A percentile compares a stretch with the other conserved stretches of the same genome.
Conservation (phyloP, 2,113 vertebrate species). For the Illadopsis cleaveri region DNA sequence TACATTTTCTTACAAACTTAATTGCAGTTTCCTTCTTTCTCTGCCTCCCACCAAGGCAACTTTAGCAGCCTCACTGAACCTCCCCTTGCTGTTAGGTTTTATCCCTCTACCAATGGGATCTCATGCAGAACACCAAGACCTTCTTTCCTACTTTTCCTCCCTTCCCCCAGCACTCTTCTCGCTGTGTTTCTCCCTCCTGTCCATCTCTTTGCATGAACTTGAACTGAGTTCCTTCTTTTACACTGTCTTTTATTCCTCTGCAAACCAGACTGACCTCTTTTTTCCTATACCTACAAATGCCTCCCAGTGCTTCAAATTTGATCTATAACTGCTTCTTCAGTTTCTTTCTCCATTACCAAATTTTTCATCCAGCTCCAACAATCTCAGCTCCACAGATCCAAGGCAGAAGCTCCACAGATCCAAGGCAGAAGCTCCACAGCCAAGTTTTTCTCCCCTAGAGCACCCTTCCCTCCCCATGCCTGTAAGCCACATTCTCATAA, state of each 20-base stretch:
- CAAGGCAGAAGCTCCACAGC: neutral
- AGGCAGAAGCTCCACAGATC: neutral
- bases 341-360: neutral
- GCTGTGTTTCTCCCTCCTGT: neutral
- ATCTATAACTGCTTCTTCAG: neutral
- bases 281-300: neutral
- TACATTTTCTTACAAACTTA: neutral
- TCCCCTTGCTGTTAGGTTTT: neutral
- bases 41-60: neutral
- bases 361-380: neutral
- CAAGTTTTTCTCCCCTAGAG: neutral
- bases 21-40: neutral
- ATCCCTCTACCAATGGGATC: neutral
- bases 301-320: neutral
- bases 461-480: neutral
- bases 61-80: neutral
- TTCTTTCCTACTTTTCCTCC: neutral
- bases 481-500: neutral
- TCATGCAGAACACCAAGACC: neutral
- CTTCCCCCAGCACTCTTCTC: neutral
- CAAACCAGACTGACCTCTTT: neutral
- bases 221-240: neutral
- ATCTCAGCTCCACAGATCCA: neutral
- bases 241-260: neutral
- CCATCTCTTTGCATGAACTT: neutral